Conservation (phyloP, 2,888 invertebrate genomes). For the Drosophila robusta region DNA sequence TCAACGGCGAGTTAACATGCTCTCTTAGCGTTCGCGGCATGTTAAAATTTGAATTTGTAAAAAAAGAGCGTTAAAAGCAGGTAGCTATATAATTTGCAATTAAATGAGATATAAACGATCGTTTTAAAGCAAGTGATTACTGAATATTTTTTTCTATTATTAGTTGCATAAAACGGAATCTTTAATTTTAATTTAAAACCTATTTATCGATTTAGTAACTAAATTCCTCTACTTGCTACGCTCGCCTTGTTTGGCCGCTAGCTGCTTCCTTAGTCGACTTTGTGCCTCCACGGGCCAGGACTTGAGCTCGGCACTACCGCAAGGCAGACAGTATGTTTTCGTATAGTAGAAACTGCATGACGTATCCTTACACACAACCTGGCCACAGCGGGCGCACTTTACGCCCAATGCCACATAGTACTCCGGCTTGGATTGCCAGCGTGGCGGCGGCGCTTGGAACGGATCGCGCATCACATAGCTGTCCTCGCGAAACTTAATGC, state of each 20-base stretch:
- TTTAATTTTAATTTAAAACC: background rate
- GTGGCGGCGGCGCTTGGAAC: constrained; percentile 88
- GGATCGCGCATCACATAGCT: constrained; percentile 94
- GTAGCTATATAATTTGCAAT: too few species aligned
- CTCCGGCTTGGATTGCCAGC: constrained; percentile 88
- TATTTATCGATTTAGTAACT: background rate
- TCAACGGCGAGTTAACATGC: background rate
- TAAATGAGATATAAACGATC: too few species aligned
- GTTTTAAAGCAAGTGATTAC: too few species aligned
- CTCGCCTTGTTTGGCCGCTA: constrained; percentile 38
- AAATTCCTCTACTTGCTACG: background rate
- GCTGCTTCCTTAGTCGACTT: constrained; percentile 86
- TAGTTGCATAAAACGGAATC: too few species aligned
- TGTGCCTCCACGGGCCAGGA: constrained; percentile 90
- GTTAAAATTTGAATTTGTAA: background rate
- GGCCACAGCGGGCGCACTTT: constrained; percentile 90
- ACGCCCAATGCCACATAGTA: constrained; percentile 90
- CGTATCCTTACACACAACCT: constrained; percentile 89
- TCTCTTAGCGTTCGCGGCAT: background rate
- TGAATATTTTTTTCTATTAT: too few species aligned
- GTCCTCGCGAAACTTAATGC: constrained; percentile 89
- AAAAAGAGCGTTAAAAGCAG: too few species aligned
- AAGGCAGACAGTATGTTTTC: constrained; percentile 90
- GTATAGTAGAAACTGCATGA: constrained; percentile 93
- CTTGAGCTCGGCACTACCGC: constrained; percentile 87